phyloP scores from a whole-genome alignment of 92 coral and sea anemone genomes.

The Porites rus region DNA sequence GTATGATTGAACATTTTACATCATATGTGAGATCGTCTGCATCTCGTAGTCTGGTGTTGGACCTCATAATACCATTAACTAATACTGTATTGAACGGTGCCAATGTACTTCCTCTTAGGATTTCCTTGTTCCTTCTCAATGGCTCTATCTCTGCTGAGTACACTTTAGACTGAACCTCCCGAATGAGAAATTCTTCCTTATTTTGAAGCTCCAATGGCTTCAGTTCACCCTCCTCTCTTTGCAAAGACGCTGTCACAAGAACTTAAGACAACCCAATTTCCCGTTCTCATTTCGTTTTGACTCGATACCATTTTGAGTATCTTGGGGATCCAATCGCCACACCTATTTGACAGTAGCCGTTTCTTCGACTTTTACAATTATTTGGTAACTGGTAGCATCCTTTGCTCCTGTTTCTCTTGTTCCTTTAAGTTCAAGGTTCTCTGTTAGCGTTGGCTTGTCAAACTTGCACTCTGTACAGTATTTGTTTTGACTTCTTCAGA shows the following conservation, averaged over 20 bases:
- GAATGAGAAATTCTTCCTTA: conserved; percentile 51
- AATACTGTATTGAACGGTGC: conserved; percentile 39
- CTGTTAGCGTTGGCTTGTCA: conserved; percentile 28
- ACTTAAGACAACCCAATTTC: conserved; percentile 10
- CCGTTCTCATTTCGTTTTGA: conserved; percentile 39
- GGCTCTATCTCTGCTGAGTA: conserved; percentile 64
- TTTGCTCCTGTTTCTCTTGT: conserved; percentile 16
- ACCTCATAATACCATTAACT: conserved; percentile 57
- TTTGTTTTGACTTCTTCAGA: conserved; percentile 35
- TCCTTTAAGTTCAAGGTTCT: conserved; percentile 9
- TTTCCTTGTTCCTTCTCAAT: conserved; percentile 1
- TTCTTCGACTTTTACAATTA: conserved; percentile 16
- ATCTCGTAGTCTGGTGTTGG: conserved; percentile 56
- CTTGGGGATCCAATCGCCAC: conserved; percentile 63
- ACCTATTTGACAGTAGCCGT: conserved; percentile 5
- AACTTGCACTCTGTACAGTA: conserved; percentile 44
- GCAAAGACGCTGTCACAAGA: conserved; percentile 74
- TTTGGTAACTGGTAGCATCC: conserved; percentile 13
- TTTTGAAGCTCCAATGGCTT: conserved; percentile 51
- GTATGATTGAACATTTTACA: conserved; percentile 60
- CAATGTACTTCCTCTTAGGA: too few species aligned
- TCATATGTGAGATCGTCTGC: conserved; percentile 43
- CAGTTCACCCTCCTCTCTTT: conserved; percentile 31
- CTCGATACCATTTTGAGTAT: conserved; percentile 72
- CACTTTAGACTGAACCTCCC: conserved; percentile 54